Evolutionary conservation across 2,797 vertebrate genomes (phyloP).

Genomic region (Babyrousa celebensis): DNA sequence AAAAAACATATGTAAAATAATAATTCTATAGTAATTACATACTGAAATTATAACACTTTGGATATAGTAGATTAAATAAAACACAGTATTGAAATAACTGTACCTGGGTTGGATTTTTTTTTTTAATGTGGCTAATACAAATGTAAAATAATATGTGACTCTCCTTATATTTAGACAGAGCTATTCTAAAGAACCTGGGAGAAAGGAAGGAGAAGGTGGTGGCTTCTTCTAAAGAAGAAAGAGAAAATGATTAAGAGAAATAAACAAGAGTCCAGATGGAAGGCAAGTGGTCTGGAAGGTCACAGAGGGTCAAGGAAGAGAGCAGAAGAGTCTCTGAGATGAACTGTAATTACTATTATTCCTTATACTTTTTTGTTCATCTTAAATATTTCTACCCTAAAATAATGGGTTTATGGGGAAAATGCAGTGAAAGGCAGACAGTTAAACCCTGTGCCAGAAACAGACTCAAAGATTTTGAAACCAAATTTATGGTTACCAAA

Average conservation of each 20-base stretch:
- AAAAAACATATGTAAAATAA: background rate
- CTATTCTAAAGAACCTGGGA: background rate
- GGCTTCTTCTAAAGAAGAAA: background rate
- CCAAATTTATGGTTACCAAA: too few relatives aligned
- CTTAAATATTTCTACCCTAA: background rate
- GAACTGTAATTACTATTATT: background rate
- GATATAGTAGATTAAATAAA: background rate
- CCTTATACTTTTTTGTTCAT: background rate
- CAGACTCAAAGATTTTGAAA: too few relatives aligned
- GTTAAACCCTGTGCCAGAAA: too few relatives aligned
- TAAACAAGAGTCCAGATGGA: background rate
- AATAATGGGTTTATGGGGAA: too few relatives aligned
- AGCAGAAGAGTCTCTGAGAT: background rate
- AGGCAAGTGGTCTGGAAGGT: background rate
- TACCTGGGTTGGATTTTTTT: background rate
- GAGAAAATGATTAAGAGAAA: background rate
- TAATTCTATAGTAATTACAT: background rate
- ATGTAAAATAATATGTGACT: background rate
- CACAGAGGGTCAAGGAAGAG: background rate
- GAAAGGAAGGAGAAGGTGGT: background rate
- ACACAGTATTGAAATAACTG: background rate
- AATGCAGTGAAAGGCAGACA: too few relatives aligned
- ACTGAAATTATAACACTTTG: slow-evolving; percentile 39
- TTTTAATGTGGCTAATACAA: slow-evolving; percentile 18
- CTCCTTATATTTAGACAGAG: background rate